Evolutionary conservation across 2,797 vertebrate species (phyloP).

Genomic region (Anabacerthia variegaticeps): DNA sequence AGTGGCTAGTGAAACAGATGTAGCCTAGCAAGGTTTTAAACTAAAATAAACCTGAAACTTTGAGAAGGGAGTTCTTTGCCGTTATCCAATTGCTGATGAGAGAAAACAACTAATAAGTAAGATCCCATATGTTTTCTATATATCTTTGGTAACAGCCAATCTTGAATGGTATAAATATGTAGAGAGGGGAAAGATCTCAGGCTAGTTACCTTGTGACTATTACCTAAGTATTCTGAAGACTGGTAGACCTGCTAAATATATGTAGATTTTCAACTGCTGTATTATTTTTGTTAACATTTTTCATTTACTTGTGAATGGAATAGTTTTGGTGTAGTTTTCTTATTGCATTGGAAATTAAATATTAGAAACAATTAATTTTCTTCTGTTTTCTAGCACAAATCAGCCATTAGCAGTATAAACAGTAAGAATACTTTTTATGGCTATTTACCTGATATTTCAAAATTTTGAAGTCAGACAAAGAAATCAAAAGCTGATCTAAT

Average conservation of each 20-base stretch:
- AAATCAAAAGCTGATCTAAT: background rate
- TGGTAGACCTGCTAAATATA: background rate
- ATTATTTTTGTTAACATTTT: background rate
- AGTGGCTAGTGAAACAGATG: background rate
- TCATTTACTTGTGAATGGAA: background rate
- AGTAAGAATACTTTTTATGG: background rate
- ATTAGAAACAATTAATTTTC: background rate
- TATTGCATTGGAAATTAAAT: background rate
- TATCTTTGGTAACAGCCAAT: background rate
- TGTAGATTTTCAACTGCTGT: background rate
- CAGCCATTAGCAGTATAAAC: background rate
- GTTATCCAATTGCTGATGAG: background rate
- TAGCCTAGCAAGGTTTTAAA: background rate
- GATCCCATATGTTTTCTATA: background rate
- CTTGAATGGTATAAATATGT: background rate
- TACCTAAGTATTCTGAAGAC: background rate
- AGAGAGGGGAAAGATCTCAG: background rate
- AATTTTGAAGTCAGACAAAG: background rate
- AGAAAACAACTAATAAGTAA: background rate
- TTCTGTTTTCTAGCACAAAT: background rate
- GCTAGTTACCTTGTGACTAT: background rate
- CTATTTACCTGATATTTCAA: background rate
- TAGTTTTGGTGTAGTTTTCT: too few relatives aligned
- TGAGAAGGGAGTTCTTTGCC: background rate
- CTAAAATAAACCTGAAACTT: background rate